Base-by-base conservation (phyloP, 2,797 vertebrate genomes). In the Buceros bicornis region DNA sequence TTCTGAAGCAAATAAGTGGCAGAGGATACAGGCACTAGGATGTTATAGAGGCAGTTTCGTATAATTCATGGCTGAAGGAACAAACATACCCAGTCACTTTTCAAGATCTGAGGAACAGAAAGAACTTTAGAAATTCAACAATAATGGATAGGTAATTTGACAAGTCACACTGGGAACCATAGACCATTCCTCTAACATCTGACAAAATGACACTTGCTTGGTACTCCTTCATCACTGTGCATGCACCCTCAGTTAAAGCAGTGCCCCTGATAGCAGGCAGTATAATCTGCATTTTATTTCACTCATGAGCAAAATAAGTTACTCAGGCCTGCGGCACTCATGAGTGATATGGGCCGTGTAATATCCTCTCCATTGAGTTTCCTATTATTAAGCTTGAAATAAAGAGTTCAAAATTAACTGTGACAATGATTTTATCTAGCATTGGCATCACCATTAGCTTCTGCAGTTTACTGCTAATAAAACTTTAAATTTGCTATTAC, bases 341-440 rank as follows among this genome's bases (percentile, higher is more conserved):
- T 98, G 98, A 98, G 98, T 97, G 98, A 98, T 98, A 98, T 98
- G 98, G 98, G 97, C 97, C 98, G 97, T 98, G 98, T 98, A 98
- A 98, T 98, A 98, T 98, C 98, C 98, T 98, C 98, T 98, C 98
- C 98, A 98, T 96, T 98, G 98, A 98, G 98, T 98, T 98, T 98
- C 98, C 97, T 98, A 98, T 98, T 98, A 98, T 98, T 98, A 98
- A 98, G 98, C 97, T 98, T 98, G 98, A 98, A 98, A 98, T 98
- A 98, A 98, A 98, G 98, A 98, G 98, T 98, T 98, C 98, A 98
- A 96, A 98, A 98, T 98, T 98, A 98, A 98, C 98, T 98, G 98
- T 98, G 98, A 98, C 98, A 98, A 98, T 98, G 98, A 98, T 98
- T 98, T 98, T 98, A 98, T 98, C 97, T 98, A 97, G 97, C 50